Evolutionary conservation across 2,113 vertebrate species (phyloP).

Genomic region (Serinus canaria): DNA sequence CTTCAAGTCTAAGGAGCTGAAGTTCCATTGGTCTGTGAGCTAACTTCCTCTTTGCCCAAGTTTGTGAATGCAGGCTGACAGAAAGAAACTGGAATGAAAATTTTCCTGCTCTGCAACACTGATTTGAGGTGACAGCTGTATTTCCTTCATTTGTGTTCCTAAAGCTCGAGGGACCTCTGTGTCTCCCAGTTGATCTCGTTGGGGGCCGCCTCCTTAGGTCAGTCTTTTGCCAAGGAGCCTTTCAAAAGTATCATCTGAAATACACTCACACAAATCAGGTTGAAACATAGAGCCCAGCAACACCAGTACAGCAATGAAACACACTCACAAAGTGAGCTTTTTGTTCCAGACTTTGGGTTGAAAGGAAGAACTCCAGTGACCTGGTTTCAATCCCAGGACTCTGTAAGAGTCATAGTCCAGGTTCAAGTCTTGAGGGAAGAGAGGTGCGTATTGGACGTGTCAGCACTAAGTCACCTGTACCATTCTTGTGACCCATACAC

Average conservation of each 20-base stretch:
- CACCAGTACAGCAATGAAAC: background rate
- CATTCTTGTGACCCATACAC: background rate
- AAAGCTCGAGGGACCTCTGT: background rate
- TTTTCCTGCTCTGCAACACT: background rate
- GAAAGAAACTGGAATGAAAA: background rate
- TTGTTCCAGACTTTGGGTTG: background rate
- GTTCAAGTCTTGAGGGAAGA: background rate
- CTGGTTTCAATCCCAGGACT: background rate
- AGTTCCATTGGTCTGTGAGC: background rate
- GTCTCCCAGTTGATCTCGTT: background rate
- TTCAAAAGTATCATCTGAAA: background rate
- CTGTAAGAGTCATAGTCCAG: background rate
- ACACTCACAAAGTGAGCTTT: background rate
- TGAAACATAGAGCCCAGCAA: background rate
- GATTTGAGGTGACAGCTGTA: background rate
- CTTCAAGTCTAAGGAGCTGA: background rate
- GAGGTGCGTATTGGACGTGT: background rate
- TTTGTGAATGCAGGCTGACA: background rate
- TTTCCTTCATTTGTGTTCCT: background rate
- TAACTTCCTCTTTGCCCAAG: background rate
- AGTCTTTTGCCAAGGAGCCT: background rate
- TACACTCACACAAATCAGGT: background rate
- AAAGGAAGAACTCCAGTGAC: background rate
- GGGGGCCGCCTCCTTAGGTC: background rate
- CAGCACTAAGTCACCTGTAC: background rate